Percentiles rank a stretch among this genome's conserved stretches.
These are phyloP conservation scores for Zele albiditarsus DNA, from an alignment of 2,888 invertebrate genomes.

Conservation along the genomic window DNA sequence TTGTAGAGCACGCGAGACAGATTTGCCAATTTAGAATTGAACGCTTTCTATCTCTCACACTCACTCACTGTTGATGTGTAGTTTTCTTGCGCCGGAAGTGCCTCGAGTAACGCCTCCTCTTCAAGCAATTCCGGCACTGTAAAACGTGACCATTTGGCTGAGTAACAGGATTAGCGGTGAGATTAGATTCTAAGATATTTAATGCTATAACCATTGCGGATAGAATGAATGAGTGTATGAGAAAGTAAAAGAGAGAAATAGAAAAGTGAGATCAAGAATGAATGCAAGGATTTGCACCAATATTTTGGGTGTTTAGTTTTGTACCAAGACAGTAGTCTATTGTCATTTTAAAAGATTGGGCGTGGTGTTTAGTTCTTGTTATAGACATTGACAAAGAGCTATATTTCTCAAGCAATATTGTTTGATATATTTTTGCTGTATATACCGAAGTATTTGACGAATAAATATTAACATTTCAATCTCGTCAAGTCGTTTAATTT, in stretches of 20 bases:
- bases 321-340: slow-evolving; percentile 55
- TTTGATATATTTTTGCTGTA: too few species aligned
- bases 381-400: neutral
- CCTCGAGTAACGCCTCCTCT: slow-evolving; percentile 34
- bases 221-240: neutral
- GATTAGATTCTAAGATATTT: slow-evolving; percentile 65
- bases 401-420: neutral
- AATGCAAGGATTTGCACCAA: slow-evolving; percentile 65
- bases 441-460: too few species aligned
- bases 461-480: too few species aligned
- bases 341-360: slow-evolving; percentile 54
- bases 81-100: slow-evolving; percentile 17
- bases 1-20: slow-evolving; percentile 44
- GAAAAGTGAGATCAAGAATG: slow-evolving; percentile 20
- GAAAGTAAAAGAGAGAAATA: neutral
- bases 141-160: slow-evolving; percentile 66
- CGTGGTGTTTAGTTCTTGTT: slow-evolving; percentile 44
- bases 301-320: slow-evolving; percentile 71
- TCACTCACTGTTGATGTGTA: slow-evolving; percentile 13
- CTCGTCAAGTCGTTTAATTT: too few species aligned
- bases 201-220: slow-evolving; percentile 45
- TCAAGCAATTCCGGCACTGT: slow-evolving; percentile 16
- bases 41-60: slow-evolving; percentile 12
- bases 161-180: slow-evolving; percentile 67
- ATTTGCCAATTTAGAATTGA: slow-evolving; percentile 21